Percentiles rank a stretch among this genome's conserved stretches.
phyloP scores from a whole-genome alignment of 2,888 invertebrate genomes.

The Ormyrus nitidulus region DNA sequence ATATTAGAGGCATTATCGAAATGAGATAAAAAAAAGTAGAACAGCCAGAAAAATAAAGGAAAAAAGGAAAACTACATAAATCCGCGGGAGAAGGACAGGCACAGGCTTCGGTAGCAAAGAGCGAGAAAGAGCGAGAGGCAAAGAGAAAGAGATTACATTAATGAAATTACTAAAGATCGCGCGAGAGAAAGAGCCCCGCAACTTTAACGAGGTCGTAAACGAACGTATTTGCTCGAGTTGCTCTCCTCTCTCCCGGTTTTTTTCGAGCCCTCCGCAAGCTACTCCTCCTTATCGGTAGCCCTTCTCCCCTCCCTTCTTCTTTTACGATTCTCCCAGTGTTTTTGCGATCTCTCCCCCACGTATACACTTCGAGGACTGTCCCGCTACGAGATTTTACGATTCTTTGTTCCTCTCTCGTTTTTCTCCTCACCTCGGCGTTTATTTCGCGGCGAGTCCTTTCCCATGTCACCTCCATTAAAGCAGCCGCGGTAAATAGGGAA shows the following conservation, averaged over 20 bases:
- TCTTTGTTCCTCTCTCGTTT: constrained; percentile 44
- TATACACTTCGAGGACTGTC: constrained; percentile 14
- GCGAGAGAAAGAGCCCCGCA: constrained; percentile 21
- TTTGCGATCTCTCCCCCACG: constrained; percentile 19
- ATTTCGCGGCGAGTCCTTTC: constrained; percentile 48
- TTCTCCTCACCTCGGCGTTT: constrained; percentile 22
- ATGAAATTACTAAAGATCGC: constrained; percentile 56
- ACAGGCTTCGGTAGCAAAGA: too few relatives aligned
- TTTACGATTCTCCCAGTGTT: constrained; percentile 48
- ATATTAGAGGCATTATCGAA: neutral
- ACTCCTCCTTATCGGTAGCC: constrained; percentile 41
- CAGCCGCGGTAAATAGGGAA: constrained; percentile 49
- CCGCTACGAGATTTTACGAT: constrained; percentile 54
- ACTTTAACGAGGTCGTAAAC: constrained; percentile 57
- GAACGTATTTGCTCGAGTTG: constrained; percentile 56
- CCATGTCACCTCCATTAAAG: constrained; percentile 53
- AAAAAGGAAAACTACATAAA: constrained; percentile 1
- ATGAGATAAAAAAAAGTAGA: neutral
- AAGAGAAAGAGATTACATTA: constrained; percentile 50
- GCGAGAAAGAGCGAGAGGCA: neutral
- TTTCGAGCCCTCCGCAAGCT: neutral
- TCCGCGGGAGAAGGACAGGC: neutral
- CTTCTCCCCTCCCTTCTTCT: constrained; percentile 25
- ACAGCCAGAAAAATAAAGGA: neutral
- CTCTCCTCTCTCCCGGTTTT: constrained; percentile 38